Evolutionary conservation across 2,888 invertebrate genomes (phyloP).

Genomic region (Myathropa florea): DNA sequence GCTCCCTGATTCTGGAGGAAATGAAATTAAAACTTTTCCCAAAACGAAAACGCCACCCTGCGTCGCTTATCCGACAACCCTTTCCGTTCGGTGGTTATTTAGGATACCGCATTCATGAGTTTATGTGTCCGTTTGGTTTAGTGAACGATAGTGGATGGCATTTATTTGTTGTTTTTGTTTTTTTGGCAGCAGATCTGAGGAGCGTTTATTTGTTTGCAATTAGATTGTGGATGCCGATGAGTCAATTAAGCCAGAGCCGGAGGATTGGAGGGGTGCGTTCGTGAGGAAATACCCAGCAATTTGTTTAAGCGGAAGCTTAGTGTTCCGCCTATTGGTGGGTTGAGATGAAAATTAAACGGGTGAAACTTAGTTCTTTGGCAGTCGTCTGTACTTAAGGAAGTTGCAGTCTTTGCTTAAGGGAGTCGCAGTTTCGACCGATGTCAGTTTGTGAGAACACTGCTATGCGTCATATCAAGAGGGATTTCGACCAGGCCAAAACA

Average conservation of each 20-base stretch:
- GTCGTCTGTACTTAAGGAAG: too few relatives aligned
- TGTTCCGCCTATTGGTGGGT: not conserved
- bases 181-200: not conserved
- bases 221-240: constrained; percentile 28
- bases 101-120: not conserved
- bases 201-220: constrained; percentile 23
- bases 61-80: not conserved
- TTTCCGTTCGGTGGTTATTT: not conserved
- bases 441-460: too few relatives aligned
- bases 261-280: not conserved
- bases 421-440: too few relatives aligned
- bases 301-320: constrained; percentile 22
- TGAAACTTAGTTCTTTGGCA: too few relatives aligned
- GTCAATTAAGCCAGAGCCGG: constrained; percentile 11
- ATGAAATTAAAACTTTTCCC: constrained; percentile 43
- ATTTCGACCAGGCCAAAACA: too few relatives aligned
- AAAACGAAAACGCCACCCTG: not conserved
- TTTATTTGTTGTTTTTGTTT: not conserved
- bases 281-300: not conserved
- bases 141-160: constrained; percentile 15
- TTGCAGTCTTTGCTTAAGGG: too few relatives aligned
- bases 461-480: too few relatives aligned
- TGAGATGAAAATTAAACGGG: not conserved
- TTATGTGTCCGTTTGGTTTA: not conserved
- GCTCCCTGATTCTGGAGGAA: constrained; percentile 5